Evolutionary conservation across 2,888 invertebrate genomes (phyloP).

Genomic region (Parthenolecanium corni): DNA sequence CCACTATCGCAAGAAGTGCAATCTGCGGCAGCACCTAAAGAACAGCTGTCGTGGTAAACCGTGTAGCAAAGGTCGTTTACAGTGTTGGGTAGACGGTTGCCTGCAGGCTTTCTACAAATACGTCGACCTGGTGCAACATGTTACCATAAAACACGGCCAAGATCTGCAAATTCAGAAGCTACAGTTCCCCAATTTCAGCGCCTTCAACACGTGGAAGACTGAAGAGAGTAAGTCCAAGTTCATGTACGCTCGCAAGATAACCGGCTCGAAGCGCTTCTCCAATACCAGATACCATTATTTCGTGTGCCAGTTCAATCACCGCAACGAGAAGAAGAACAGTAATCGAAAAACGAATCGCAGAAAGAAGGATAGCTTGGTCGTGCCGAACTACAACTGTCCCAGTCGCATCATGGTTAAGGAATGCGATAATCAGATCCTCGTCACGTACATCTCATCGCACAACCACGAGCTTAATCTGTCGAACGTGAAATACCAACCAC

Average conservation of each 20-base stretch:
- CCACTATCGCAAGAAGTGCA: constrained; percentile 19
- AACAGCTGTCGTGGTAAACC: constrained; percentile 21
- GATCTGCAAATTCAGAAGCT: constrained; percentile 22
- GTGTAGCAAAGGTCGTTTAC: constrained; percentile 21
- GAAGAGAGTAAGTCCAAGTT: constrained; percentile 21
- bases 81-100: constrained; percentile 18
- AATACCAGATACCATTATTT: constrained; percentile 23
- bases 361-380: constrained; percentile 11
- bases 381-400: constrained; percentile 24
- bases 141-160: constrained; percentile 18
- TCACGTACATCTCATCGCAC: constrained; percentile 20
- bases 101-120: constrained; percentile 20
- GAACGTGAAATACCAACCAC: constrained; percentile 16
- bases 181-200: constrained; percentile 18
- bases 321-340: constrained; percentile 19
- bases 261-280: constrained; percentile 18
- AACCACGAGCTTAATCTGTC: constrained; percentile 19
- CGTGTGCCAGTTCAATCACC: constrained; percentile 24
- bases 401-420: constrained; percentile 24
- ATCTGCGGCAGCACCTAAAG: constrained; percentile 14
- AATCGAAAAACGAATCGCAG: constrained; percentile 18
- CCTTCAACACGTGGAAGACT: constrained; percentile 21
- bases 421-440: constrained; percentile 17
- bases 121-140: constrained; percentile 20
- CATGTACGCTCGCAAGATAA: constrained; percentile 24